phyloP scores from a whole-genome alignment of 2,888 invertebrate genomes.

The Philereme transversata region DNA sequence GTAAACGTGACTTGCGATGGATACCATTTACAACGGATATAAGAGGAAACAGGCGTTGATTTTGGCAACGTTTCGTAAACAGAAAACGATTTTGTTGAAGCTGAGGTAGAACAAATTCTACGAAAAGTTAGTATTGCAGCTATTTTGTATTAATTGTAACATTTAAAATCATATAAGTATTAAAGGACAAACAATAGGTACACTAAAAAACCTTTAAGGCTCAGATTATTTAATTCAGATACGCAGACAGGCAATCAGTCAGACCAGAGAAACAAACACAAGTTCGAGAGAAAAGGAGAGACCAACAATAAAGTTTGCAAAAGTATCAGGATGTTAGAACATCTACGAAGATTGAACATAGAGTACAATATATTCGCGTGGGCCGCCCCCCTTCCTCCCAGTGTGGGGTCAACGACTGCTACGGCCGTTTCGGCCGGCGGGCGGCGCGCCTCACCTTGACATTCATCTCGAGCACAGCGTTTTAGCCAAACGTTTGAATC shows the following conservation, averaged over 20 bases:
- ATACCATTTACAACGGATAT: slow-evolving; percentile 42
- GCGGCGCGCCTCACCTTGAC: slow-evolving; percentile 83
- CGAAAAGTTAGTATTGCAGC: too few relatives aligned
- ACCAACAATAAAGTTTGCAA: slow-evolving; percentile 52
- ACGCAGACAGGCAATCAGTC: background rate
- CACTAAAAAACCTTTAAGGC: too few relatives aligned
- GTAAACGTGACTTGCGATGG: slow-evolving; percentile 46
- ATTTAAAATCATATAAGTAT: background rate
- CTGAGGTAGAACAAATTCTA: too few relatives aligned
- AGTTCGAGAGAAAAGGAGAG: slow-evolving; percentile 46
- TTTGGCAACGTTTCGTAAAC: slow-evolving; percentile 54
- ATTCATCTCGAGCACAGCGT: slow-evolving; percentile 80
- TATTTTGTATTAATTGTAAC: too few relatives aligned
- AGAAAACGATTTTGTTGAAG: slow-evolving; percentile 42
- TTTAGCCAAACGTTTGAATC: slow-evolving; percentile 76
- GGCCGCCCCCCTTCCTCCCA: slow-evolving; percentile 65
- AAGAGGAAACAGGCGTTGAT: slow-evolving; percentile 51
- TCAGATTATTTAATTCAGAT: too few relatives aligned
- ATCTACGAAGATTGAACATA: slow-evolving; percentile 70
- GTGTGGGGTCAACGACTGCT: slow-evolving; percentile 75
- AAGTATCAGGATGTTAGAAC: slow-evolving; percentile 73
- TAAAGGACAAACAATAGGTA: too few relatives aligned
- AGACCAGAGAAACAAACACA: background rate
- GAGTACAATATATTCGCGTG: slow-evolving; percentile 77
- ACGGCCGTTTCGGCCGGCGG: slow-evolving; percentile 81